Evolutionary conservation across 2,113 vertebrate species (phyloP).

Genomic region (Sakesphorus luctuosus): DNA sequence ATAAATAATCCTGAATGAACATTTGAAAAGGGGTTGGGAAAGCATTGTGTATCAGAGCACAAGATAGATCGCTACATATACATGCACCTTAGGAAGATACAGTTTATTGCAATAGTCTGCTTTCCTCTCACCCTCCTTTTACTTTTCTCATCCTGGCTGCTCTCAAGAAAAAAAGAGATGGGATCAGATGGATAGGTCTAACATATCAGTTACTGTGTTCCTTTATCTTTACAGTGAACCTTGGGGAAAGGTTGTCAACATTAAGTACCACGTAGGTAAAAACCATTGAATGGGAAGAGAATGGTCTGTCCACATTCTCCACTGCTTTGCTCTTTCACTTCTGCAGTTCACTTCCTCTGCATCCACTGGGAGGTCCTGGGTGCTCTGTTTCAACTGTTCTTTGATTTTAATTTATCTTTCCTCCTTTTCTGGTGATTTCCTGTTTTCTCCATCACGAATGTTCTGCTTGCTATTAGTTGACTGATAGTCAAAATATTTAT

Average conservation of each 20-base stretch:
- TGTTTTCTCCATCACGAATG: not conserved
- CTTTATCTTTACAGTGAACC: not conserved
- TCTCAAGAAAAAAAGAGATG: not conserved
- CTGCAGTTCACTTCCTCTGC: not conserved
- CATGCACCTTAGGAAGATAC: not conserved
- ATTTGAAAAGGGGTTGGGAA: not conserved
- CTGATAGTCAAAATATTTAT: not conserved
- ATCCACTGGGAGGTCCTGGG: not conserved
- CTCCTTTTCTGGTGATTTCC: not conserved
- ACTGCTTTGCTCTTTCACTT: not conserved
- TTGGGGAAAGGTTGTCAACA: not conserved
- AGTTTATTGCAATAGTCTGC: not conserved
- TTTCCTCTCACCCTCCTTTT: not conserved
- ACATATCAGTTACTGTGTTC: not conserved
- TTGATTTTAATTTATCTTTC: not conserved
- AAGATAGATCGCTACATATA: not conserved
- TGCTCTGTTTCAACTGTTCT: not conserved
- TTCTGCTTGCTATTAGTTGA: not conserved
- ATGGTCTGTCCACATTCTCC: not conserved
- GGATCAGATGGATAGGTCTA: not conserved
- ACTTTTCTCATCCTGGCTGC: not conserved
- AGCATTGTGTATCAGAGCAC: not conserved
- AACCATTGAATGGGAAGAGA: not conserved
- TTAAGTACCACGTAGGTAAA: not conserved
- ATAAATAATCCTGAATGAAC: not conserved